Evolutionary conservation across 2,113 vertebrate species (phyloP).

Genomic region (Talpa occidentalis): DNA sequence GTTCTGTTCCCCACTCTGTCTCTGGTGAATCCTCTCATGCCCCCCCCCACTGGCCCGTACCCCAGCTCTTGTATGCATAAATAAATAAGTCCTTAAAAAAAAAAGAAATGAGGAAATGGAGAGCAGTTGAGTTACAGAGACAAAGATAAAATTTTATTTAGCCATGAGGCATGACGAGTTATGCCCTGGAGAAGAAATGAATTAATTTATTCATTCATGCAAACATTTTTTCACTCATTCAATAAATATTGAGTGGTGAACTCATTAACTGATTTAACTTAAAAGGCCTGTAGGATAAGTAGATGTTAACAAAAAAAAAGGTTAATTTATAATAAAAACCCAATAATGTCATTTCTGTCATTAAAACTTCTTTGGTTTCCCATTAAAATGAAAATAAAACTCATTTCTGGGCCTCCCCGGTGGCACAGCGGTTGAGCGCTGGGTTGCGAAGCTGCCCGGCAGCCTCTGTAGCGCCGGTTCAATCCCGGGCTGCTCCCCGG

Average conservation of each 20-base stretch:
- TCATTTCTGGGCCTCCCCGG: too few species aligned
- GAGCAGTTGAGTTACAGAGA: background rate
- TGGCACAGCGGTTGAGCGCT: too few species aligned
- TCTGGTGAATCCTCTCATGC: too few species aligned
- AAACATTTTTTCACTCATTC: background rate
- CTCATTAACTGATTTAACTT: background rate
- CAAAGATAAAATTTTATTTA: constrained; percentile 43
- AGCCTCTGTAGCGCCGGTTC: too few species aligned
- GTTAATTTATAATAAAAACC: constrained; percentile 10
- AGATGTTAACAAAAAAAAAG: constrained; percentile 10
- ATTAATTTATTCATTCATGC: background rate
- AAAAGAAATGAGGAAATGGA: background rate
- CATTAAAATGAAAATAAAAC: background rate
- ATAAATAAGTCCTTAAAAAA: too few species aligned
- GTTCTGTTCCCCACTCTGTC: too few species aligned
- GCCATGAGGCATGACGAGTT: background rate
- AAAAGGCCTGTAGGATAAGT: constrained; percentile 24
- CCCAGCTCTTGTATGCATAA: too few species aligned
- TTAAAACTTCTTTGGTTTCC: constrained; percentile 16
- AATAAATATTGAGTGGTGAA: background rate
- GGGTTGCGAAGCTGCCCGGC: too few species aligned
- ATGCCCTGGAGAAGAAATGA: background rate
- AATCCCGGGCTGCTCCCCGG: too few species aligned
- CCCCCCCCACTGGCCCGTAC: too few species aligned
- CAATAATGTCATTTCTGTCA: background rate